Evolutionary conservation across 2,113 vertebrate genomes (phyloP), one percentile per base, ranked within the genome.

Genomic region (Amblyornis subalaris): DNA sequence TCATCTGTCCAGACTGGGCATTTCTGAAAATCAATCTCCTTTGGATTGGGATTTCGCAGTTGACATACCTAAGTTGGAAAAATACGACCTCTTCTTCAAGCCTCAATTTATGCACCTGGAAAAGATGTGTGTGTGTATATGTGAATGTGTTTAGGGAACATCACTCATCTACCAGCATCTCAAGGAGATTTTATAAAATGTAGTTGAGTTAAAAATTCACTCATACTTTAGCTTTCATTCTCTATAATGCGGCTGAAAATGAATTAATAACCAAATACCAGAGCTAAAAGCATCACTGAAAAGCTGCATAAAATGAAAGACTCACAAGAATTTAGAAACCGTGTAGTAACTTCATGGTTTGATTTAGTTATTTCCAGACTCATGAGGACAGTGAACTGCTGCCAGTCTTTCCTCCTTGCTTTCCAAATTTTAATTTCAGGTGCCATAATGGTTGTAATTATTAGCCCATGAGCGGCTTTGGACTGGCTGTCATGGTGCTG

Each of bases 21-120:
- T 74, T 87, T 88, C 62, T 85, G 84, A 85, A 94, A 94, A 94
- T 92, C 94, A 85, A 58, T 93, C 67, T 75, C 29, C 26, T 82
- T 85, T 73, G 93, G 54, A 70, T 9, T 44, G 70, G 61, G 61
- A 89, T 92, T 92, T 94, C 70, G 92, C 57, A 54, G 16, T 14
- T 78, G 80, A 89, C 83, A 45, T 77, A 42, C 28, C 57, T 20
- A 81, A 85, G 66, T 75, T 92, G 71, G 73, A 87, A 89, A 94
- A 96, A 91, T 42, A 57, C 0, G 9, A 64, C 58, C 31, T 89
- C 62, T 84, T 95, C 61, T 91, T 75, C 53, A 21, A 82, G 81
- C 29, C 15, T 76, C 54, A 47, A 8, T 92, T 79, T 93, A 72
- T 65, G 62, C 44, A 85, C 67, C 62, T 89, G 54, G 42, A 61